Evolutionary conservation across 2,797 vertebrate genomes (phyloP), one percentile per base, ranked within the genome.

Genomic region (Gymnopithys bicolor): DNA sequence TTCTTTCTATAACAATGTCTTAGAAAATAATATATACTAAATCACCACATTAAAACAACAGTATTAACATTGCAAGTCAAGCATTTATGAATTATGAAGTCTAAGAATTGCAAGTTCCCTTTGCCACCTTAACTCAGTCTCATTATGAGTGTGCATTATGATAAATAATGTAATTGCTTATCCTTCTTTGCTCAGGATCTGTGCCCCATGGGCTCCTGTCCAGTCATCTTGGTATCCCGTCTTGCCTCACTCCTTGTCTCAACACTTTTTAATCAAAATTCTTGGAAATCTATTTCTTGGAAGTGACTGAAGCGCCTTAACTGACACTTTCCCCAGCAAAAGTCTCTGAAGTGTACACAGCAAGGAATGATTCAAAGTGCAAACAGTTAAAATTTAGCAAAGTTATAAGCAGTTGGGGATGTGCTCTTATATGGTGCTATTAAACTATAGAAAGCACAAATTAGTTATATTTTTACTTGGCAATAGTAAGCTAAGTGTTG

Each of bases 261-360:
- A 68, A 71, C 2, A 16, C 24, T 94, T 91, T 71, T 91, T 66
- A 90, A 94, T 94, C 73, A 84, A 89, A 89, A 85, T 95, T 82
- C 93, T 77, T 92, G 80, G 93, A 95, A 95, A 62, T 62, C 52
- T 80, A 6, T 5, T 93, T 95, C 94, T 95, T 93, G 89, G 92
- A 95, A 95, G 73, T 33, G 52, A 43, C 56, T 64, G 51, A 79
- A 84, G 43, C 0, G 49, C 37, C 66, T 84, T 52, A 81, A 23
- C 55, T 4, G 70, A 87, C 2, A 3, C 27, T 92, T 91, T 79
- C 32, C 25, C 10, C 52, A 74, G 60, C 32, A 77, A 58, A 46
- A 64, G 8, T 75, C 66, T 62, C 85, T 52, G 67, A 84, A 66
- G 66, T 30, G 71, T 21, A 53, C 24, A 14, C 30, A 84, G 13